These are phyloP conservation scores for Periophthalmodon schlosseri DNA, from an alignment of 2,113 vertebrate species.

Conservation along the genomic window DNA sequence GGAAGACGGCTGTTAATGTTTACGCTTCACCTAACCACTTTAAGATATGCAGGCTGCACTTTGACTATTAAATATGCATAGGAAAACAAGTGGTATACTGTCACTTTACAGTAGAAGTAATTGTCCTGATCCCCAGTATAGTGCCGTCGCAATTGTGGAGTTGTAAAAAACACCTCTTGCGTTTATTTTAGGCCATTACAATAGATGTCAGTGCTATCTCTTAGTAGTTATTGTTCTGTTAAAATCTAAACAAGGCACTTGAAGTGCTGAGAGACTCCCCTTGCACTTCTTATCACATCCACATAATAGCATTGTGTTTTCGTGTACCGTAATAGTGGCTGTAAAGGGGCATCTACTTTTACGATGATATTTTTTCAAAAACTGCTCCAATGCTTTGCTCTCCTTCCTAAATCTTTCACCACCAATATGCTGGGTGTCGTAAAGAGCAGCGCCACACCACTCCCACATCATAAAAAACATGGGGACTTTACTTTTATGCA, in stretches of 20 bases:
- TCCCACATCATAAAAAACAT: constrained; percentile 49
- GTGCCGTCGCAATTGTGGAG: not conserved
- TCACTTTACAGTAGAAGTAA: not conserved
- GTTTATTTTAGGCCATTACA: not conserved
- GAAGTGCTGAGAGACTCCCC: constrained; percentile 33
- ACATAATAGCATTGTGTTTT: constrained; percentile 47
- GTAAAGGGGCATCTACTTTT: constrained; percentile 49
- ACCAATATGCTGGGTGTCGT: constrained; percentile 40
- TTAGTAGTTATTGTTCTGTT: constrained; percentile 26
- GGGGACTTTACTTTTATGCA: constrained; percentile 49
- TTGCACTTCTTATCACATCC: constrained; percentile 35
- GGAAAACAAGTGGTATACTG: not conserved
- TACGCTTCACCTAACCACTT: not conserved
- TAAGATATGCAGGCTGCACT: not conserved
- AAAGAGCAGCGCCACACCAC: constrained; percentile 44
- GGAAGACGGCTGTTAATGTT: not conserved
- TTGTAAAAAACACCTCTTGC: not conserved
- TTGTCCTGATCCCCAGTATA: not conserved
- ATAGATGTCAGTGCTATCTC: constrained; percentile 4
- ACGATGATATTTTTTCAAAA: constrained; percentile 55
- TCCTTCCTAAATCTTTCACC: constrained; percentile 58
- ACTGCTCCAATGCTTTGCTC: constrained; percentile 35
- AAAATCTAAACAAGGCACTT: constrained; percentile 47
- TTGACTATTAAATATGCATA: not conserved
- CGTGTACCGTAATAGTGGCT: constrained; percentile 40